Evolutionary conservation across 1,140 invertebrate genomes (phyloP), one percentile per base, ranked within the genome.

Genomic region (Oreohelix idahoensis): DNA sequence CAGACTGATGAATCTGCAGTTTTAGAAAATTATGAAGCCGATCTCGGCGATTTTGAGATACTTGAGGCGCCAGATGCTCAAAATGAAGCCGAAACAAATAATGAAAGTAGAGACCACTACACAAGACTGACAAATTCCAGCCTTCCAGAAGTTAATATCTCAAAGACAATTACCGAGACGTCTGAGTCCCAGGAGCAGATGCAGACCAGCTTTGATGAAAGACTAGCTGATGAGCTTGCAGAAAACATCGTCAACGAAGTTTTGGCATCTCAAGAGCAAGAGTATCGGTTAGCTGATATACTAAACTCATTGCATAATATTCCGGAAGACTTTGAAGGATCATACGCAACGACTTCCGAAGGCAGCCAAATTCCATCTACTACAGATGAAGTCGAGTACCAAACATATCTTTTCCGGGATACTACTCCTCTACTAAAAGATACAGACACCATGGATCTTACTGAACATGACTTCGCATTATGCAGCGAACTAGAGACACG

Each of bases 231-330:
- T 45, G 77, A 79, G 66, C n/a, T 79, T 38, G 77, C 77, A 38
- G 77, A 79, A 53, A 79, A 79, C 36, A 79, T 79, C 10, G 77
- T 79, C 53, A 79, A 79, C 29, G 77, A 79, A 45, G 77, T 79
- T 11, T 29, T 79, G 20, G 77, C 32, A 49, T 63, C 39, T 36
- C 77, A 79, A 45, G 77, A 79, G 29, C 77, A 79, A 17, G 23
- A 51, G 32, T 29, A 49, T 35, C 1, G 39, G 29, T 26, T 66
- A 32, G 63, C 29, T 66, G 63, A 66, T 66, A 66, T 23, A 32
- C 29, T 66, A 5, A 2, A 66, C 5, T 11, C n/a, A 29, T 23
- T 66, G 32, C 71, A 73, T 5, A 39, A 42, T 32, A 73, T 39
- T 42, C 42, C 42, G 8, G 71, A 73, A n/a, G 38, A 73, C 42